Base-by-base conservation (phyloP, 2,113 vertebrate species). In the Pseudopodoces humilis region DNA sequence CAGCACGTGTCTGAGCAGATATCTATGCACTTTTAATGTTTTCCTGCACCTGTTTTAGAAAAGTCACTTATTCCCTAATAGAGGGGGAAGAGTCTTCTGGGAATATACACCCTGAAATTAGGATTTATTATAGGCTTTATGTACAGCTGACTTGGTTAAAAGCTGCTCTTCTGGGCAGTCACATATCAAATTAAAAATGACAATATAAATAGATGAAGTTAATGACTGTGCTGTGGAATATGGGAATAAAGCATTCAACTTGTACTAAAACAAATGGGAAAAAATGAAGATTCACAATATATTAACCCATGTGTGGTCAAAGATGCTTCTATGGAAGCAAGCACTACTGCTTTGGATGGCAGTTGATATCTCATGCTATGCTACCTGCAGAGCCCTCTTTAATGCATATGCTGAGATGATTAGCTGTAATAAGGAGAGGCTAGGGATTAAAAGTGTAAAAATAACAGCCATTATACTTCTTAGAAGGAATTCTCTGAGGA, bases 371-470 rank as follows among this genome's bases (percentile, higher is more conserved):
- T 86, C 17, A 5, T 46, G 56, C 75, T 95, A 75, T 9, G 1
- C 71, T 95, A 93, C 55, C 85, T 95, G 71, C 65, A 50, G n/a
- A 88, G 72, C 28, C 52, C 43, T 74, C 82, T 72, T 82, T 76
- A 90, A 75, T 85, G 79, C 15, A 0, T 70, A n/a, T 78, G 71
- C 86, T 92, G 90, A 96, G 80, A 88, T 92, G 71, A 95, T 96
- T 90, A 94, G 60, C 72, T 68, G 19, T 78, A 88, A 78, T 88
- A 90, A 90, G 67, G 52, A 93, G 56, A 88, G 53, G 43, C 69
- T 81, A 44, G 76, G 90, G 94, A 97, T 96, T 93, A 94, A 87
- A 70, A 85, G 50, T 59, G 82, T 95, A 96, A 96, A 97, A 96
- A 95, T 96, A 96, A 93, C 80, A 90, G 56, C 60, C 58, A 68